Evolutionary conservation across 2,888 invertebrate genomes (phyloP).

Genomic region (Parnassius apollo): DNA sequence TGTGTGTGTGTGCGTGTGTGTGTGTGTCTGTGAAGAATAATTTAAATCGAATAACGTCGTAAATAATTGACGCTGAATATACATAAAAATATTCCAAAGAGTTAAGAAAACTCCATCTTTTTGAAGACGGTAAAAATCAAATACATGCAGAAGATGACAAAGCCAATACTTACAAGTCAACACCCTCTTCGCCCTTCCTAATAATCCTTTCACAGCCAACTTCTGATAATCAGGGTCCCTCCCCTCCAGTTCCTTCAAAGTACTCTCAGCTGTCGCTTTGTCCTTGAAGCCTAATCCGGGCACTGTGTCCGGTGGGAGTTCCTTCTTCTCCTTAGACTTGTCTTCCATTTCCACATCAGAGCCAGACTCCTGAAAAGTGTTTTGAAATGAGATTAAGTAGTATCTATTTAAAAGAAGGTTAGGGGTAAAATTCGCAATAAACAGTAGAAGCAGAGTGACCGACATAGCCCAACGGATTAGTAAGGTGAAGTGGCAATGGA

Average conservation of each 20-base stretch:
- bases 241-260: slow-evolving; percentile 83
- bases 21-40: too few species aligned
- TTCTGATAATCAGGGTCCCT: slow-evolving; percentile 90
- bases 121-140: neutral
- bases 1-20: too few species aligned
- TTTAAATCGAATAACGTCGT: too few species aligned
- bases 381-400: neutral
- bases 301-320: slow-evolving; percentile 80
- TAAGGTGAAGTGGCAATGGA: too few species aligned
- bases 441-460: too few species aligned
- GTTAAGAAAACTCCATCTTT: too few species aligned
- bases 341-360: slow-evolving; percentile 70
- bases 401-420: too few species aligned
- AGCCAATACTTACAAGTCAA: slow-evolving; percentile 79
- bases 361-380: slow-evolving; percentile 55
- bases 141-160: neutral
- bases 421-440: too few species aligned
- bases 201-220: slow-evolving; percentile 85
- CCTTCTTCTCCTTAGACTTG: slow-evolving; percentile 52
- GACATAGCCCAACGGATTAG: too few species aligned
- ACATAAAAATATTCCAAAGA: too few species aligned
- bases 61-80: too few species aligned
- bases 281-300: slow-evolving; percentile 90
- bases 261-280: slow-evolving; percentile 84
- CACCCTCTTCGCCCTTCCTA: slow-evolving; percentile 86